Evolutionary conservation across 1,140 invertebrate species (phyloP).

Genomic region (Hyphantria cunea): DNA sequence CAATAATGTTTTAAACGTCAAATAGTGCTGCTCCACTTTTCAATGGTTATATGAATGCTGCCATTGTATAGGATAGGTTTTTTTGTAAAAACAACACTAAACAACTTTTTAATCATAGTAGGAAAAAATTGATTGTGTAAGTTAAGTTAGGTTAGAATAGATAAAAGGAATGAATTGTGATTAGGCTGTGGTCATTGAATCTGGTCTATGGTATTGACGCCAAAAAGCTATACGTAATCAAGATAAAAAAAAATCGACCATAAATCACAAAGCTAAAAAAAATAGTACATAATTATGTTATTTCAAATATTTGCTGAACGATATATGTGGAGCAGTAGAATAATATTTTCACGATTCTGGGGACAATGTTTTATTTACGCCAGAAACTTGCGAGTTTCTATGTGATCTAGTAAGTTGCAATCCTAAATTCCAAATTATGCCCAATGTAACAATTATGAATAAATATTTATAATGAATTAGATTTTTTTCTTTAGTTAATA

Average conservation of each 20-base stretch:
- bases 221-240: too few species aligned
- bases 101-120: too few species aligned
- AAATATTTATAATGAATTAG: conserved; percentile 67
- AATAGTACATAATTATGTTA: conserved; percentile 1
- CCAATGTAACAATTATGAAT: conserved; percentile 73
- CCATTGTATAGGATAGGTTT: too few species aligned
- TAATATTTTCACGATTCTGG: conserved; percentile 35
- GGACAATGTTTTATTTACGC: background rate
- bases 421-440: conserved; percentile 67
- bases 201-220: too few species aligned
- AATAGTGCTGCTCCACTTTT: background rate
- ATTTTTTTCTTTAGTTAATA: conserved; percentile 17
- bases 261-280: conserved; percentile 8
- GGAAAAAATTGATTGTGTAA: too few species aligned
- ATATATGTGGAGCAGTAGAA: conserved; percentile 35
- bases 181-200: too few species aligned
- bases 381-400: conserved; percentile 22
- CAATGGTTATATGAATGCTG: too few species aligned
- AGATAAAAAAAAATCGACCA: too few species aligned
- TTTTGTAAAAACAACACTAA: too few species aligned
- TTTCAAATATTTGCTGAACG: background rate
- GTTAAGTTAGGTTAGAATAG: too few species aligned
- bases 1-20: background rate
- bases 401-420: conserved; percentile 46
- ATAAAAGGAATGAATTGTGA: too few species aligned